Evolutionary conservation across 2,888 invertebrate genomes (phyloP).

Genomic region (Drosophila kambysellisi): DNA sequence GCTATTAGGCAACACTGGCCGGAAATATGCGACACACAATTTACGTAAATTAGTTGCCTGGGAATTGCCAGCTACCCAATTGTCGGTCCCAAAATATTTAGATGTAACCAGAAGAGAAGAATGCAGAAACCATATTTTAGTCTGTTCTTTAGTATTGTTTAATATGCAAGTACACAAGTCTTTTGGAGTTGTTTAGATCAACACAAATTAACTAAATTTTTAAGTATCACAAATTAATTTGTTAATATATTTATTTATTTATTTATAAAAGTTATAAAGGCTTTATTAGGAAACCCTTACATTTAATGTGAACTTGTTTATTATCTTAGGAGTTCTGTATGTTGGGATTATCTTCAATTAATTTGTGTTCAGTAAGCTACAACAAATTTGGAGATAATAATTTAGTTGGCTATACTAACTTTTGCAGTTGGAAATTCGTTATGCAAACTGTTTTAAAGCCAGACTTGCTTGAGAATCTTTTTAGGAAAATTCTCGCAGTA

Average conservation of each 20-base stretch:
- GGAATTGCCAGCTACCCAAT: slow-evolving; percentile 51
- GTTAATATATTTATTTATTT: background rate
- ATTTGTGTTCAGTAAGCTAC: background rate
- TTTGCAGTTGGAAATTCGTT: background rate
- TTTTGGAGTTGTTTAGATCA: too few species aligned
- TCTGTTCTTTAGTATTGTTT: background rate
- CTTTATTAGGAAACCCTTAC: background rate
- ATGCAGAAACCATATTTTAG: background rate
- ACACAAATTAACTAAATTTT: background rate
- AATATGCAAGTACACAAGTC: background rate
- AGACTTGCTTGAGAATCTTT: background rate
- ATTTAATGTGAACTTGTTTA: background rate
- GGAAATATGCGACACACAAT: slow-evolving; percentile 52
- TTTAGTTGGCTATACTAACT: background rate
- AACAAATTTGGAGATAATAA: background rate
- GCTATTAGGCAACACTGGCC: slow-evolving; percentile 55
- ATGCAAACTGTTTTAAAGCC: background rate
- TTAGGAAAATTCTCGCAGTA: background rate
- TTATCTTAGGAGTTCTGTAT: background rate
- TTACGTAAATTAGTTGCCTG: slow-evolving; percentile 72
- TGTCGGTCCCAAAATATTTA: background rate
- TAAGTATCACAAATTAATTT: background rate
- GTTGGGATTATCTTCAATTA: background rate
- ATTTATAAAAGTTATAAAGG: background rate
- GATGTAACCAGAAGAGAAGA: background rate